Conservation (phyloP, 2,888 invertebrate species). For the Philereme vetulata region DNA sequence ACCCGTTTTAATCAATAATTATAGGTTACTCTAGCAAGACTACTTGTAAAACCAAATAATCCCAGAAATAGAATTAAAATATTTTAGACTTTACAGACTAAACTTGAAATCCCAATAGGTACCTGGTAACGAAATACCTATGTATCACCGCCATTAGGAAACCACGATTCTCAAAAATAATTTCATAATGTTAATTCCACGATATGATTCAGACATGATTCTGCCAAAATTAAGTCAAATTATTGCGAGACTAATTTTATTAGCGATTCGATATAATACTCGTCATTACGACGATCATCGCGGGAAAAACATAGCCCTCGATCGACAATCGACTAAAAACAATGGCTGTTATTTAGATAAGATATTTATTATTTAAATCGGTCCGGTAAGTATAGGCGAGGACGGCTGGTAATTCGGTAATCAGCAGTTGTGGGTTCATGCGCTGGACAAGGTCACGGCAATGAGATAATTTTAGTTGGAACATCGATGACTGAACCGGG, state of each 20-base stretch:
- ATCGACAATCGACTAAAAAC: constrained; percentile 40
- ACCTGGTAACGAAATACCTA: not conserved
- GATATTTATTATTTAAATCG: constrained; percentile 83
- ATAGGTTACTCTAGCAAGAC: too few relatives aligned
- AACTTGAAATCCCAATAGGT: too few relatives aligned
- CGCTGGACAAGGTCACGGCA: constrained; percentile 71
- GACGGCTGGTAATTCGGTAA: constrained; percentile 79
- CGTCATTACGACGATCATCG: constrained; percentile 71
- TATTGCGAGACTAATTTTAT: constrained; percentile 77
- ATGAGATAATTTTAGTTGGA: constrained; percentile 65
- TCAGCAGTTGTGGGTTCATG: constrained; percentile 71
- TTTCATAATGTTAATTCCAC: constrained; percentile 51
- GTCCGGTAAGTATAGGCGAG: constrained; percentile 77
- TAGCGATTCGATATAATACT: constrained; percentile 75
- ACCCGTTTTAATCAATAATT: too few relatives aligned
- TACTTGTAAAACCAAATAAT: too few relatives aligned
- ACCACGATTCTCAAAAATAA: constrained; percentile 53
- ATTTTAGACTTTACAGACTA: too few relatives aligned
- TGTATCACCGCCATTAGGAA: constrained; percentile 35
- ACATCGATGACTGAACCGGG: constrained; percentile 27
- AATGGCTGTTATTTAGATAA: constrained; percentile 81
- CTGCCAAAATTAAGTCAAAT: constrained; percentile 77
- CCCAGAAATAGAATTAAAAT: too few relatives aligned
- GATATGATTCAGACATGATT: constrained; percentile 72
- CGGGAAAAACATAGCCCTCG: constrained; percentile 52